A percentile compares a stretch with the other conserved stretches of the same genome.
Conservation (phyloP, 2,797 vertebrate genomes). For the Halcyon badia region DNA sequence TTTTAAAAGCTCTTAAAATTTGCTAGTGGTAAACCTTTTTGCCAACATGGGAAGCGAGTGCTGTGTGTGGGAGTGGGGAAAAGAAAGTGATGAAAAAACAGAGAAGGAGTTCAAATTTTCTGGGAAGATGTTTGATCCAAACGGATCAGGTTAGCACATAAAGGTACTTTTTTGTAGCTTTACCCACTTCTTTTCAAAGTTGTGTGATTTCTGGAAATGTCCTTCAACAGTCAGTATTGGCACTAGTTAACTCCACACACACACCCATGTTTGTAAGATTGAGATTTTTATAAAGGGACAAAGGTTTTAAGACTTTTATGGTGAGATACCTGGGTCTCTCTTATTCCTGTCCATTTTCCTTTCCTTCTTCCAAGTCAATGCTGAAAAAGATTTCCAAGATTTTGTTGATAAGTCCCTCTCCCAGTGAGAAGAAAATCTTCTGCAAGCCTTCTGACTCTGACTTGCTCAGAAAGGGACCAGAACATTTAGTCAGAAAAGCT, state of each 20-base stretch:
- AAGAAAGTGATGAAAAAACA: background rate
- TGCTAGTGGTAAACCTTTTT: background rate
- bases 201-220: background rate
- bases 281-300: background rate
- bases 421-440: background rate
- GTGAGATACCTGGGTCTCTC: background rate
- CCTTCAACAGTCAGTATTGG: background rate
- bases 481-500: conserved; percentile 4
- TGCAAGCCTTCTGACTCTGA: background rate
- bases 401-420: background rate
- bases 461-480: conserved; percentile 6
- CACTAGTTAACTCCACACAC: background rate
- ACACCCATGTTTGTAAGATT: background rate
- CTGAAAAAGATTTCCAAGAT: background rate
- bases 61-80: accelerated
- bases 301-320: background rate
- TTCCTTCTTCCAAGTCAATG: background rate
- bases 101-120: background rate
- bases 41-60: background rate
- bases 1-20: background rate
- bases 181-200: background rate
- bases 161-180: background rate
- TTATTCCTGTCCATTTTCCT: background rate
- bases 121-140: background rate
- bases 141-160: background rate